Evolutionary conservation across 2,113 vertebrate genomes (phyloP).

Genomic region (Naja naja): DNA sequence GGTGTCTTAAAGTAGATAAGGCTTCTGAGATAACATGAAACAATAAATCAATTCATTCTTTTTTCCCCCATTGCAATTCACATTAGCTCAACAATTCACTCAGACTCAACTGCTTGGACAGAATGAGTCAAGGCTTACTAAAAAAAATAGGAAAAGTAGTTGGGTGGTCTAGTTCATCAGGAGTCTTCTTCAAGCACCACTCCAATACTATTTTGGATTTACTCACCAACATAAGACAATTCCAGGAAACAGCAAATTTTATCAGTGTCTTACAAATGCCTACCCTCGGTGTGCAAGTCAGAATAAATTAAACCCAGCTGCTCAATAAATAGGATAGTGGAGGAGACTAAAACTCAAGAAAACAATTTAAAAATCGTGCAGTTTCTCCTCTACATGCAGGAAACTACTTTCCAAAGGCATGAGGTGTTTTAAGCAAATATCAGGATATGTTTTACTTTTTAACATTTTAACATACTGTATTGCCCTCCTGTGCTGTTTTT

Average conservation of each 20-base stretch:
- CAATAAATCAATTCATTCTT: slow-evolving; percentile 19
- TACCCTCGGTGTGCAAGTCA: slow-evolving; percentile 58
- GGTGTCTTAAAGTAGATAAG: background rate
- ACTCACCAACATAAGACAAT: slow-evolving; percentile 15
- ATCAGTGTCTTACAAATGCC: slow-evolving; percentile 64
- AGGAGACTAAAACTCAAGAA: slow-evolving; percentile 57
- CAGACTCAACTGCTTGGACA: slow-evolving; percentile 23
- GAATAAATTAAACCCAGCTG: slow-evolving; percentile 76
- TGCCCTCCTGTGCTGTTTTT: slow-evolving; percentile 55
- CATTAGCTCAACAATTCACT: background rate
- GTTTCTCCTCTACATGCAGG: slow-evolving; percentile 30
- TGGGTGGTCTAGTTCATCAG: background rate
- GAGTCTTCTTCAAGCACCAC: background rate
- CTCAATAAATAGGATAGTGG: slow-evolving; percentile 14
- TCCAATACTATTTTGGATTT: background rate
- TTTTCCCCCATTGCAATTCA: slow-evolving; percentile 24
- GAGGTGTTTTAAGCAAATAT: slow-evolving; percentile 61
- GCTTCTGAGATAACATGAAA: slow-evolving; percentile 28
- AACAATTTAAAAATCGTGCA: slow-evolving; percentile 43
- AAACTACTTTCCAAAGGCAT: slow-evolving; percentile 55
- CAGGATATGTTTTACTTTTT: slow-evolving; percentile 53
- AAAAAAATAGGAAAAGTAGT: background rate
- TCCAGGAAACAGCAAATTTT: slow-evolving; percentile 27
- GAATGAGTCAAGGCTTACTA: background rate
- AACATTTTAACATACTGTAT: slow-evolving; percentile 52